These are phyloP conservation scores for Agonum fuliginosum DNA, from an alignment of 2,888 invertebrate species.

Conservation along the genomic window DNA sequence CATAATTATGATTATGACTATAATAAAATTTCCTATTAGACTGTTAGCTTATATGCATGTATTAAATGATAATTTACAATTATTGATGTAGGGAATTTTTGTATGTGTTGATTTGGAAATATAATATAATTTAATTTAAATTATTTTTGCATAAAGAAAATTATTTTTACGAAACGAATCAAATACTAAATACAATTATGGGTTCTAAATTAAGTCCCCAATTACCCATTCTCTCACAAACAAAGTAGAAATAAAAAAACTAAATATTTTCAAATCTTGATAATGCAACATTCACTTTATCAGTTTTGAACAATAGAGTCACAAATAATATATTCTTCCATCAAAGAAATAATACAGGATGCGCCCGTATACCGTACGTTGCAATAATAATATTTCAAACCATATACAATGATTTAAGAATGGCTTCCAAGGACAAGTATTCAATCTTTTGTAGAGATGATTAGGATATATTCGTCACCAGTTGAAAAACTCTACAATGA, in stretches of 20 bases:
- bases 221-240: neutral
- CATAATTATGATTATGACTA: neutral
- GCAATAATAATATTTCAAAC: constrained; percentile 11
- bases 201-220: constrained; percentile 9
- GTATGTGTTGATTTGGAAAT: constrained; percentile 5
- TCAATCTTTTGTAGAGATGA: constrained; percentile 20
- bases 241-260: neutral
- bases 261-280: neutral
- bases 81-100: too few species aligned
- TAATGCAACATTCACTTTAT: neutral
- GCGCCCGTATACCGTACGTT: neutral
- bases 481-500: constrained; percentile 1
- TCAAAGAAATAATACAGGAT: neutral
- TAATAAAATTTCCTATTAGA: too few species aligned
- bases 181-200: constrained; percentile 26
- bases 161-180: constrained; percentile 18
- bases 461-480: constrained; percentile 23
- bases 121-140: constrained; percentile 24
- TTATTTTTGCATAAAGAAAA: constrained; percentile 14
- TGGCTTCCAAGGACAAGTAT: constrained; percentile 22
- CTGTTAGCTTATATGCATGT: too few species aligned
- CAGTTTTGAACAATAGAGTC: neutral
- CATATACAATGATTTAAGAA: constrained; percentile 22
- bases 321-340: constrained; percentile 10
- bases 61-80: too few species aligned